Conservation (phyloP, 2,113 vertebrate genomes). For the Plestiodon gilberti region DNA sequence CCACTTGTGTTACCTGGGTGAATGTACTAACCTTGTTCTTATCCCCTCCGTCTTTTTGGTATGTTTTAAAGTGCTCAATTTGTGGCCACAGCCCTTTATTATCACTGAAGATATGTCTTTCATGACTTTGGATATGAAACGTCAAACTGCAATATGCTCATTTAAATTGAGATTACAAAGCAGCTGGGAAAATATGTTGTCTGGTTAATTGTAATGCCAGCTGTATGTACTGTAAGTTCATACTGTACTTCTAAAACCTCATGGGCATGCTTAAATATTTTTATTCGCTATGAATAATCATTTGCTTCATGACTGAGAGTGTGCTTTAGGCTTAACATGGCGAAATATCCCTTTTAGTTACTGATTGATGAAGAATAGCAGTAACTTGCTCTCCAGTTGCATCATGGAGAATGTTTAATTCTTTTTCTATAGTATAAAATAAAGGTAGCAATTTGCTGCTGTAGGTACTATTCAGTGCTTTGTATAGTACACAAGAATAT, state of each 20-base stretch:
- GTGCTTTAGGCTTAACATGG: constrained; percentile 66
- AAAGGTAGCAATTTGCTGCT: constrained; percentile 14
- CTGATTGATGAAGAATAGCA: neutral
- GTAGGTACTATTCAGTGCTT: neutral
- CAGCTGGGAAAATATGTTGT: constrained; percentile 46
- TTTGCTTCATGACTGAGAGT: constrained; percentile 52
- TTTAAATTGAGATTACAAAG: constrained; percentile 44
- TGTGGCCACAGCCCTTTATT: neutral
- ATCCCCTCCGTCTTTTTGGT: neutral
- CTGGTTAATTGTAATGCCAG: constrained; percentile 38
- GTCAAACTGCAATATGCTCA: neutral
- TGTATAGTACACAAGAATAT: neutral
- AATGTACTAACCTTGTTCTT: neutral
- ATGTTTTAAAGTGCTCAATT: constrained; percentile 11
- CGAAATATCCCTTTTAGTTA: neutral
- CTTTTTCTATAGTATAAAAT: constrained; percentile 43
- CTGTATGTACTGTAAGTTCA: constrained; percentile 51
- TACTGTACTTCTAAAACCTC: constrained; percentile 57
- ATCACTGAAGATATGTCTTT: constrained; percentile 9
- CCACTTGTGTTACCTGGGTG: neutral
- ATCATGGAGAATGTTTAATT: constrained; percentile 54
- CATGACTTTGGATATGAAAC: constrained; percentile 26
- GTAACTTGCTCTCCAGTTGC: neutral
- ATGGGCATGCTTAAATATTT: constrained; percentile 70
- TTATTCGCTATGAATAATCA: constrained; percentile 62